Base-by-base conservation (phyloP, 2,888 invertebrate species). In the Adineta ricciae region DNA sequence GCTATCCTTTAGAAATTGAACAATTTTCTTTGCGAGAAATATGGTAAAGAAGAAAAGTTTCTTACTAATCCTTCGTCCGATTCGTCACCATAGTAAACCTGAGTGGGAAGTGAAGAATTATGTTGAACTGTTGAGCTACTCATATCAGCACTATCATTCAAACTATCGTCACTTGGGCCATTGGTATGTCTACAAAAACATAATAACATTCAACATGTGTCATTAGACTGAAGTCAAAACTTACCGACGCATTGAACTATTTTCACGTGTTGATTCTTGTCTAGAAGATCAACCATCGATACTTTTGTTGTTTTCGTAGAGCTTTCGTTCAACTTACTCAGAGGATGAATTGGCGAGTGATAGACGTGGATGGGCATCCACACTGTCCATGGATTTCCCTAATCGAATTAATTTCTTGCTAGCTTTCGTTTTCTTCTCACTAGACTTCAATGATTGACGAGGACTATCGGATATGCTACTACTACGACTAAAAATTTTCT, bases 21-120 rank as follows among this genome's bases (percentile, higher is more conserved):
- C 7, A 46, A 46, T 46, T 27, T 27, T n/a, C 1, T 1, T 8
- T 56, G 9, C 11, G n/a, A 27, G 0, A n/a, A 2, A 56, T 27
- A n/a, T n/a, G n/a, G 46, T 46, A 46, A 46, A 46, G 5, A 46
- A 46, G n/a, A n/a, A 46, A 46, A 5, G 11, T 46, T 32, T 19
- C 32, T 64, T 64, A 64, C 64, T 24, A 78, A n/a, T 41, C 78
- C 78, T 78, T 78, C 78, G 16, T 78, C 78, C 11, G 78, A 78
- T 78, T 78, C 78, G n/a, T 78, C 78, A 32, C 36, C 64, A 41
- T 78, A 41, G 16, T 78, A 78, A 21, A 41, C 19, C 8, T 78
- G 78, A 27, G 14, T 32, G 21, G 78, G 19, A 78, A 24, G 32
- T n/a, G 11, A 41, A 24, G 38, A 9, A 38, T 38, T 24, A 4